Percentiles rank a stretch among this genome's conserved stretches.
These are phyloP conservation scores for Empis stercorea DNA, from an alignment of 2,888 invertebrate species.

Conservation along the genomic window DNA sequence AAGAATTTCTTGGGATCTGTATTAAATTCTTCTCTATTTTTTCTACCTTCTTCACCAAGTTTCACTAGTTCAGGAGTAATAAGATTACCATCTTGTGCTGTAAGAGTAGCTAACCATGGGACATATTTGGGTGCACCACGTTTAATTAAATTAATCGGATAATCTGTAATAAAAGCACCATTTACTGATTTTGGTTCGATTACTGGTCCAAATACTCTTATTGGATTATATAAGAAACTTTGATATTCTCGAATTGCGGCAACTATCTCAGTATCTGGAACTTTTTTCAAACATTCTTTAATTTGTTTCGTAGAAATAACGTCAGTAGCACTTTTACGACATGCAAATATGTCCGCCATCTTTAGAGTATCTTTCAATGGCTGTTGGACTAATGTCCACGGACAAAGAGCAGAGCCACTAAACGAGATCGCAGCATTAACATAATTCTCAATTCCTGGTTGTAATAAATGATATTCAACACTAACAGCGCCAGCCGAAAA, in stretches of 20 bases:
- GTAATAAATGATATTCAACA: constrained; percentile 55
- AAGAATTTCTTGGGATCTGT: constrained; percentile 44
- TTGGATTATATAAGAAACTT: constrained; percentile 39
- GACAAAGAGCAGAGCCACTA: constrained; percentile 50
- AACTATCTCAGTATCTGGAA: constrained; percentile 30
- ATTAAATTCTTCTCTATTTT: constrained; percentile 22
- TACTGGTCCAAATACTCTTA: constrained; percentile 57
- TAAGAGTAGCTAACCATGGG: constrained; percentile 54
- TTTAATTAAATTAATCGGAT: constrained; percentile 47
- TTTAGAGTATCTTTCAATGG: constrained; percentile 45
- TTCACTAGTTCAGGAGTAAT: constrained; percentile 38
- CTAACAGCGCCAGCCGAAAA: constrained; percentile 62
- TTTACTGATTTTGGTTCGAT: constrained; percentile 39
- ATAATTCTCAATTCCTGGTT: constrained; percentile 25
- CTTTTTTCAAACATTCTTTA: too few relatives aligned
- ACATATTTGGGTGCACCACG: constrained; percentile 44
- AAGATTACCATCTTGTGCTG: constrained; percentile 57
- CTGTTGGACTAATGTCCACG: constrained; percentile 44
- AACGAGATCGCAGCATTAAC: constrained; percentile 38
- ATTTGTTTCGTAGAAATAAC: too few relatives aligned
- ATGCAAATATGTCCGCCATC: not conserved
- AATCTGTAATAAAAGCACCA: constrained; percentile 48
- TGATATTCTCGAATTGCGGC: constrained; percentile 25
- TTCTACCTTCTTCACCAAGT: not conserved
- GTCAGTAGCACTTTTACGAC: too few relatives aligned